Evolutionary conservation across 2,113 vertebrate genomes (phyloP), one percentile per base, ranked within the genome.

Genomic region (Crotophaga sulcirostris): DNA sequence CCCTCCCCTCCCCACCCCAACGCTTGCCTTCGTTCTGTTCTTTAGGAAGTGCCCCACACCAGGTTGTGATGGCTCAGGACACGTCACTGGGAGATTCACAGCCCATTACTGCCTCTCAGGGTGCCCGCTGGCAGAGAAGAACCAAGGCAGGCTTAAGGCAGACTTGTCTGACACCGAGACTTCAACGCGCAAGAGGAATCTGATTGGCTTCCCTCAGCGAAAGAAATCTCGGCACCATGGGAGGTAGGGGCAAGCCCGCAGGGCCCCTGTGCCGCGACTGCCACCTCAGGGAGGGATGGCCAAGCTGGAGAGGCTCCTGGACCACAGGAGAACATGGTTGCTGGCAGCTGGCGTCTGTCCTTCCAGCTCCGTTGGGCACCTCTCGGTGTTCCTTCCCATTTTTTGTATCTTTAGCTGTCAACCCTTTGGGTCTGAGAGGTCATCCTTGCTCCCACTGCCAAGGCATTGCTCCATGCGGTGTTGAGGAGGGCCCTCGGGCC

Each of bases 41-140:
- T 87, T 59, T 95, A 99, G 99, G 98, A 99, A 99, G 97, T 99
- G 99, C 97, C 99, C 99, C 33, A 99, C 99, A 7, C 99, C 99
- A 0, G 99, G 99, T 24, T 99, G 99, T 33, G 99, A 99, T 2
- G 99, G 99, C 49, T 99, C 99, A 23, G 99, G 99, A 55, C 99
- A 99, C 0, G 99, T 99, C 95, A 99, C 99, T 1, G 99, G 99
- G 51, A 99, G 99, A 81, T 99, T 99, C 97, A 99, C 99, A 0
- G 99, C 99, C 28, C 99, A 99, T 97, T 99, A 99, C 96, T 99
- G 99, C 98, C 98, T 99, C 95, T 99, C 99, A 10, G 99, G 99
- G 96, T 99, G 99, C 96, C 99, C 99, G 0, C 92, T 99, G 97
- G 99, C 99, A 13, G 99, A 99, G 98, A 98, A 99, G 91, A 99